Percentiles rank a stretch among this genome's conserved stretches.
Conservation (phyloP, 2,113 vertebrate genomes). For the Pseudopipra pipra region DNA sequence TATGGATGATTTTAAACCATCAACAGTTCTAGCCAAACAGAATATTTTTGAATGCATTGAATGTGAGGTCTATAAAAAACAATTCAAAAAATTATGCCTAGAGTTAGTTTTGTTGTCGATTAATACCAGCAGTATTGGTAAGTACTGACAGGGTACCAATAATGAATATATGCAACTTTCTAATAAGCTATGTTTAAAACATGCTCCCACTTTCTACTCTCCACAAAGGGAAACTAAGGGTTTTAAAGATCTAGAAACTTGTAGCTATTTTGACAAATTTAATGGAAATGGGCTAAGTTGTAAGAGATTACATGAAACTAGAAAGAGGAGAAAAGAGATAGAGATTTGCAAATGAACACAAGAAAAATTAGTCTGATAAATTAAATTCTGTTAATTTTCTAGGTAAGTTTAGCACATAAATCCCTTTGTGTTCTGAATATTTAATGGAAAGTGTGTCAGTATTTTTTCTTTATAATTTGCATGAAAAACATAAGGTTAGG, state of each 20-base stretch:
- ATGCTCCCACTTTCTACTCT: background rate
- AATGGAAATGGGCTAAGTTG: background rate
- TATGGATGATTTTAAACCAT: background rate
- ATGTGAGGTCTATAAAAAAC: background rate
- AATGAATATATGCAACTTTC: background rate
- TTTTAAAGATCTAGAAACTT: background rate
- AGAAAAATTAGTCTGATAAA: background rate
- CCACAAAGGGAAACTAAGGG: background rate
- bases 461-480: background rate
- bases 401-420: background rate
- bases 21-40: background rate
- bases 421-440: background rate
- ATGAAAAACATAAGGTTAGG: background rate
- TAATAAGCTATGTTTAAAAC: background rate
- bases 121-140: background rate
- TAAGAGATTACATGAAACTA: background rate
- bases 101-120: background rate
- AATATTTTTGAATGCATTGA: background rate
- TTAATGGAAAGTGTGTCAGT: background rate
- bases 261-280: background rate
- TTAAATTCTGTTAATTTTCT: background rate
- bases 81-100: background rate
- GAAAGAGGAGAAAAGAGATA: background rate
- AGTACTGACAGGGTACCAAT: background rate
- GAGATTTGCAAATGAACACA: background rate